These are phyloP conservation scores for Alcis repandata DNA, from an alignment of 2,888 invertebrate genomes.

Conservation along the genomic window DNA sequence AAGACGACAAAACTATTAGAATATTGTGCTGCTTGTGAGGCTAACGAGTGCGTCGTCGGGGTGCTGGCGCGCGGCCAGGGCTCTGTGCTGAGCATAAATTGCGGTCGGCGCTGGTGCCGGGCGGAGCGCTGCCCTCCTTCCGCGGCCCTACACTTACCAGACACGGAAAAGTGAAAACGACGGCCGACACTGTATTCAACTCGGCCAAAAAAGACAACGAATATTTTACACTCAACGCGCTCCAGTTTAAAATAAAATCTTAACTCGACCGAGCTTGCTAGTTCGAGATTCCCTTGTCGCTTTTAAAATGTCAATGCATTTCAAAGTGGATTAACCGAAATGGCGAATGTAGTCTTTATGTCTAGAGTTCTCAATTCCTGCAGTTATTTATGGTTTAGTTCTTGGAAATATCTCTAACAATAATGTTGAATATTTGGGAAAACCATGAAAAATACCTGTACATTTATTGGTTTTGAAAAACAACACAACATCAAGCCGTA, in stretches of 20 bases:
- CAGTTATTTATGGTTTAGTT: slow-evolving; percentile 41
- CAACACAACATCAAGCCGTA: too few relatives aligned
- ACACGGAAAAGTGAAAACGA: slow-evolving; percentile 66
- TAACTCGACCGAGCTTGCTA: slow-evolving; percentile 3
- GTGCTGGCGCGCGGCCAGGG: slow-evolving; percentile 70
- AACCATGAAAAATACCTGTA: slow-evolving; percentile 51
- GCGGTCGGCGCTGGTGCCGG: slow-evolving; percentile 56
- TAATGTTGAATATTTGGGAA: slow-evolving; percentile 51
- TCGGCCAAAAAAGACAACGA: slow-evolving; percentile 38
- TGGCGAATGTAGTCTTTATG: slow-evolving; percentile 26
- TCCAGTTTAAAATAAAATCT: slow-evolving; percentile 30
- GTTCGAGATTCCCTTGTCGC: slow-evolving; percentile 11
- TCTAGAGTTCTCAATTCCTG: slow-evolving; percentile 34
- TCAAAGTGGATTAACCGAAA: slow-evolving; percentile 27
- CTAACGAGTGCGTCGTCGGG: slow-evolving; percentile 71
- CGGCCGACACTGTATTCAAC: slow-evolving; percentile 47
- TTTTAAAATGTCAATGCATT: slow-evolving; percentile 33
- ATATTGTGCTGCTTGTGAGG: slow-evolving; percentile 64
- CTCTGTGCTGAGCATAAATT: slow-evolving; percentile 64
- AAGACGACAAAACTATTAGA: slow-evolving; percentile 78
- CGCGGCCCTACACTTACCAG: slow-evolving; percentile 43
- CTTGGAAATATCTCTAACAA: slow-evolving; percentile 40
- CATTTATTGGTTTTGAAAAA: too few relatives aligned
- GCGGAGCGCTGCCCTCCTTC: slow-evolving; percentile 40
- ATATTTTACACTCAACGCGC: slow-evolving; percentile 23